These are phyloP conservation scores for Erpetoichthys calabaricus DNA, from an alignment of 2,797 vertebrate genomes.

Conservation along the genomic window DNA sequence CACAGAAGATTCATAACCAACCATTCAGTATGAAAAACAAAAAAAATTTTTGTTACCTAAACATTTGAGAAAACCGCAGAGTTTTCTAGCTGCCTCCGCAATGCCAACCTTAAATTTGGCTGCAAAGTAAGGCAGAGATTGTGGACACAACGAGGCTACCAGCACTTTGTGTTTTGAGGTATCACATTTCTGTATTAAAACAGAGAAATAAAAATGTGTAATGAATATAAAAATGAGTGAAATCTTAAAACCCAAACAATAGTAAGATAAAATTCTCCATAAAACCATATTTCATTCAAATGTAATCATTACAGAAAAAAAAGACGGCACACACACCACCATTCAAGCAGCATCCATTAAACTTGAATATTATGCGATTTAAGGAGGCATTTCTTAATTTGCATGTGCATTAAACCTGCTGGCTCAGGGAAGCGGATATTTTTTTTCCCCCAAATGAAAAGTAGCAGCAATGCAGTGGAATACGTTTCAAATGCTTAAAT, in stretches of 20 bases:
- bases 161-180: constrained; percentile 75
- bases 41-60: constrained; percentile 55
- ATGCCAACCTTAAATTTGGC: constrained; percentile 70
- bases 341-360: not conserved
- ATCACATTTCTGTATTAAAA: constrained; percentile 66
- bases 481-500: no score
- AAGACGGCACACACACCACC: not conserved
- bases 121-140: constrained; percentile 90
- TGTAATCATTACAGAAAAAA: not conserved
- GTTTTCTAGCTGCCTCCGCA: constrained; percentile 65
- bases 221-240: not conserved
- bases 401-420: no score
- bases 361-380: no score
- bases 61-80: constrained; percentile 83
- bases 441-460: no score
- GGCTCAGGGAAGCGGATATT: no score
- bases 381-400: no score
- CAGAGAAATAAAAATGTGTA: not conserved
- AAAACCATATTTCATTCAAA: not conserved
- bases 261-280: not conserved
- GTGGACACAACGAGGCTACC: constrained; percentile 79
- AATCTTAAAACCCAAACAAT: no score
- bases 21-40: no score
- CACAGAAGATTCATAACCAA: no score
- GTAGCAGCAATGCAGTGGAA: no score